Evolutionary conservation across 2,888 invertebrate genomes (phyloP), one percentile per base, ranked within the genome.

Genomic region (Dichetophora obliterata): DNA sequence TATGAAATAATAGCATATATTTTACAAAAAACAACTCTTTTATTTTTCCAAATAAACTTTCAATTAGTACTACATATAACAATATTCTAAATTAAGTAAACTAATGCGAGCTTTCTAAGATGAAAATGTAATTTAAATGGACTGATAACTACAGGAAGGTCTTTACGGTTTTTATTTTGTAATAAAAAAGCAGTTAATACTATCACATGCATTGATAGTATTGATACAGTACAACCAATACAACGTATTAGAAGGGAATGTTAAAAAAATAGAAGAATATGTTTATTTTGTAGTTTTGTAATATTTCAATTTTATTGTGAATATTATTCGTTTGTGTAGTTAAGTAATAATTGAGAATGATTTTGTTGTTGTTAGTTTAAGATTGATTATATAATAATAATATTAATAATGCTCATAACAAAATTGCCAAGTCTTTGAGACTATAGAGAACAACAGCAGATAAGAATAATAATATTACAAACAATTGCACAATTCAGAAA

Each of bases 341-440:
- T 68, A 27, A 50, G 34, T 48, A 68, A 68, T 68, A 68, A 68
- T 50, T 27, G 27, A 68, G 68, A 68, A 68, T 68, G 68, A 8
- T 68, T 68, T 50, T 50, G 68, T 48, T 68, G 43, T 48, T 50
- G 19, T 68, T 63, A 8, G 31, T 63, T 63, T 50, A 24, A 68
- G 48, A 48, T 68, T 24, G 22, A 68, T 63, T 50, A 54, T 16
- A 27, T 34, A 27, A 61, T 70, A 61, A 70, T 79, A 76, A 78
- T 80, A 78, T 79, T 80, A 77, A 80, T 79, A 76, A 80, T 79
- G 78, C 80, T 80, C 75, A 76, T 81, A 82, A 82, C 82, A 82
- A 82, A 82, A 82, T 82, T 82, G 82, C 81, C 82, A 78, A 81
- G 80, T 80, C 37, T 72, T 81, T 80, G 77, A 77, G 43, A 37